Base-by-base conservation (phyloP, 2,113 vertebrate genomes). In the Greenwoodochromis staneri region DNA sequence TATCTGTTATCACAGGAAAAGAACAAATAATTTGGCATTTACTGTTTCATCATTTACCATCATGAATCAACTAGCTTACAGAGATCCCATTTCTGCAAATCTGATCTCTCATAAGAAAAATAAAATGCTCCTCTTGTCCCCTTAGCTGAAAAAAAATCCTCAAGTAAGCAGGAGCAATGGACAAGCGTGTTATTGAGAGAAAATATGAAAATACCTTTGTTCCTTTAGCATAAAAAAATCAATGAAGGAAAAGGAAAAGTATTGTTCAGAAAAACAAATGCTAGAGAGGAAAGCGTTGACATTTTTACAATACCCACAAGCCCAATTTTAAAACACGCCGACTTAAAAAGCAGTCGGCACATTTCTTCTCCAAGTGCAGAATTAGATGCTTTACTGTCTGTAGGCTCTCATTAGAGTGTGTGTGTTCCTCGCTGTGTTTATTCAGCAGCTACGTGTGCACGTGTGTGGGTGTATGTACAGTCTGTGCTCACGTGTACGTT, bases 331-430 rank as follows among this genome's bases (percentile, higher is more conserved):
- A 84, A 87, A 87, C 82, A 71, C 34, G 10, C 51, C 21, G 81
- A 81, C 81, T 90, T 87, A 88, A 87, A 83, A 87, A 27, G 57
- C 85, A 89, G 83, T 55, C 17, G 5, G 80, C 89, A 87, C 87
- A 80, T 86, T 91, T 91, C 90, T 87, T n/a, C 17, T 45, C 85
- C 88, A 88, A 88, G 82, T 89, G 76, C 86, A 86, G 73, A 92
- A 95, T 95, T 91, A 92, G 89, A 88, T 83, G 82, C 87, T 85
- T 88, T 38, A 40, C 81, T 90, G 81, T 91, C 86, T 92, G 83
- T 36, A 71, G 86, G 55, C 84, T 87, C 61, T 84, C 57, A 47
- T 92, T 80, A 88, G 86, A 7, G 73, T 9, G 87, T 81, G 80
- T 82, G 78, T 82, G 76, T 86, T 76, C 29, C 51, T 78, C 69